phyloP scores from a whole-genome alignment of 2,888 invertebrate species.

The Stramonita haemastoma region DNA sequence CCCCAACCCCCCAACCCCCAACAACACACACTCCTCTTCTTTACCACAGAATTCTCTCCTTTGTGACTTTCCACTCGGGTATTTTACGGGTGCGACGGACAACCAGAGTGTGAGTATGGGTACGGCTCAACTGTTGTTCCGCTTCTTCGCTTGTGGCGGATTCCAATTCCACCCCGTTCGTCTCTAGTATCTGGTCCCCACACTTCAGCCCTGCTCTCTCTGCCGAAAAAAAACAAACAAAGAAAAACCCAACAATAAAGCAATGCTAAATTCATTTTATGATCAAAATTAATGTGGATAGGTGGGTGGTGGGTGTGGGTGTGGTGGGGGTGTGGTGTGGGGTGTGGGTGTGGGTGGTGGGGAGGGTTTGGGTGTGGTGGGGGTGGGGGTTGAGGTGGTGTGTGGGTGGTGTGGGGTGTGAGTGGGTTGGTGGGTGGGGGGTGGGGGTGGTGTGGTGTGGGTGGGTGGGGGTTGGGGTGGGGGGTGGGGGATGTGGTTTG shows the following conservation, averaged over 20 bases:
- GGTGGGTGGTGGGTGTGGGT: not conserved
- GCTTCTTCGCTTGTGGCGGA: conserved; percentile 69
- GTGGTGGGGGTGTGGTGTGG: not conserved
- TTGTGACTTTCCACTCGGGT: conserved; percentile 71
- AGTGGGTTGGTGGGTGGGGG: not conserved
- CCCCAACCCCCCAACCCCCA: no score
- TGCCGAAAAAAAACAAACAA: conserved; percentile 46
- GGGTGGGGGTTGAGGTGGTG: no score
- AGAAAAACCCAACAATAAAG: no score
- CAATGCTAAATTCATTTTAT: no score
- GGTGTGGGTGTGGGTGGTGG: not conserved
- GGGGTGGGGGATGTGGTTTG: no score
- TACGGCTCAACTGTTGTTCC: conserved; percentile 67
- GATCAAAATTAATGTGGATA: not conserved
- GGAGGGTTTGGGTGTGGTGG: no score
- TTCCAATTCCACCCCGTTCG: conserved; percentile 70
- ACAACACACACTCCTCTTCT: no score
- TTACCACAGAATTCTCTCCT: conserved; percentile 71
- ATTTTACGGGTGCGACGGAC: conserved; percentile 68
- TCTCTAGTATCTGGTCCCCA: conserved; percentile 73
- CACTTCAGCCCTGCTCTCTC: conserved; percentile 62
- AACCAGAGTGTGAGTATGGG: conserved; percentile 63
- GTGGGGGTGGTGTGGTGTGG: no score
- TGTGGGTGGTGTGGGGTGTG: no score
- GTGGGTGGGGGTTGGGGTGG: no score